These are phyloP conservation scores for Augiades crinisus DNA, from an alignment of 2,888 invertebrate genomes.

Conservation along the genomic window DNA sequence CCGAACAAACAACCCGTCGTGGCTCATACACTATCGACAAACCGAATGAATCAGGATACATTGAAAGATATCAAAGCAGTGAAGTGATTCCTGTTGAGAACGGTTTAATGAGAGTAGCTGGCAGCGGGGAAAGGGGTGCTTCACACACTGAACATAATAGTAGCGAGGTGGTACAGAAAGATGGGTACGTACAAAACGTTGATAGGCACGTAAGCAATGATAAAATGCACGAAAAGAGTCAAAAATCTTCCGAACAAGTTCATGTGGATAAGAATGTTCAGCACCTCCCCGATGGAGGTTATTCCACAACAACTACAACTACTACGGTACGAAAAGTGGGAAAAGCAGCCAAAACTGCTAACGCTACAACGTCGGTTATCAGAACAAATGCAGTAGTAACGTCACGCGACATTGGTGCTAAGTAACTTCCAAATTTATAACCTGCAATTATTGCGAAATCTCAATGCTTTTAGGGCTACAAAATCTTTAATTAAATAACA, in stretches of 20 bases:
- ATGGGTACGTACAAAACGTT: constrained; percentile 61
- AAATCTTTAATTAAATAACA: constrained; percentile 1
- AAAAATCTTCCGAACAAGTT: constrained; percentile 60
- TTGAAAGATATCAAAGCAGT: constrained; percentile 58
- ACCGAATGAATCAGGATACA: constrained; percentile 51
- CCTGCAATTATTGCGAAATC: neutral
- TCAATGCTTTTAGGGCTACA: neutral
- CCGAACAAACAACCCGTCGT: constrained; percentile 61
- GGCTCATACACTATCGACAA: constrained; percentile 74
- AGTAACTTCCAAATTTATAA: constrained; percentile 42
- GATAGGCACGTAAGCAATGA: constrained; percentile 55
- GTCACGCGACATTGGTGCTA: constrained; percentile 68
- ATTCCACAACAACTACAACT: constrained; percentile 66
- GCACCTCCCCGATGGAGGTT: constrained; percentile 64
- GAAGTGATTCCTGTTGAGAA: constrained; percentile 65
- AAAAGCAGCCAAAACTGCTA: constrained; percentile 62
- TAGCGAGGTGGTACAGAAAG: constrained; percentile 51
- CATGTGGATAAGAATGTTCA: constrained; percentile 63
- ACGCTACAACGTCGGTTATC: constrained; percentile 55
- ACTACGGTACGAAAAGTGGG: constrained; percentile 66
- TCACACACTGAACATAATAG: constrained; percentile 50
- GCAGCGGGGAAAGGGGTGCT: constrained; percentile 56
- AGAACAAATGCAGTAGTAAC: constrained; percentile 65
- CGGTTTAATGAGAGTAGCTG: constrained; percentile 53
- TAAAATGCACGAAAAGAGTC: constrained; percentile 58